Conservation (phyloP, 2,797 vertebrate genomes). For the Meriones psammophilus region DNA sequence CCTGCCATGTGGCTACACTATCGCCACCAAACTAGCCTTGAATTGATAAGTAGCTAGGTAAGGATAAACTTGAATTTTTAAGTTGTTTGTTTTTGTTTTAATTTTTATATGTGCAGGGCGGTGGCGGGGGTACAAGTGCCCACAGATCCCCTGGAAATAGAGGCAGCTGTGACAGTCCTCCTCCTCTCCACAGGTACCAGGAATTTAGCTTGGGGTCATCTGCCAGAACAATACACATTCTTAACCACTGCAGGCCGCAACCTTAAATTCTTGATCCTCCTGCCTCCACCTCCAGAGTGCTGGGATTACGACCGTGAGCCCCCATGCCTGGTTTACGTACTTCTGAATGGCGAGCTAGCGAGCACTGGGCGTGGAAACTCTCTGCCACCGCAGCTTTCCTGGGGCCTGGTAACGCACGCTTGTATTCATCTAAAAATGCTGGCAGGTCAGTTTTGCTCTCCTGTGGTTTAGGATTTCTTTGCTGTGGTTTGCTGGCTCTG, state of each 20-base stretch:
- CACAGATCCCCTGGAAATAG: background rate
- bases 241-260: background rate
- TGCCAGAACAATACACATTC: background rate
- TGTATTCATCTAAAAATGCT: background rate
- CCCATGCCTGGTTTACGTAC: background rate
- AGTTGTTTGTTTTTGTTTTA: background rate
- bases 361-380: no score
- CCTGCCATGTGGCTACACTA: no score
- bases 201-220: background rate
- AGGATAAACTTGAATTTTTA: background rate
- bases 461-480: background rate
- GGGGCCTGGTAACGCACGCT: background rate
- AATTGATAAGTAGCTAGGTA: background rate
- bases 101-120: background rate
- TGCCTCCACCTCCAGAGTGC: background rate
- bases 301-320: no score
- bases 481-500: background rate
- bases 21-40: background rate
- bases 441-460: background rate
- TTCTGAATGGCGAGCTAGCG: background rate
- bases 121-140: background rate
- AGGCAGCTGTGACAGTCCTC: background rate
- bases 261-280: background rate
- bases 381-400: background rate
- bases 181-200: background rate